A percentile compares a stretch with the other conserved stretches of the same genome.
These are phyloP conservation scores for Nemoura dubitans DNA, from an alignment of 2,888 invertebrate genomes.

Conservation along the genomic window DNA sequence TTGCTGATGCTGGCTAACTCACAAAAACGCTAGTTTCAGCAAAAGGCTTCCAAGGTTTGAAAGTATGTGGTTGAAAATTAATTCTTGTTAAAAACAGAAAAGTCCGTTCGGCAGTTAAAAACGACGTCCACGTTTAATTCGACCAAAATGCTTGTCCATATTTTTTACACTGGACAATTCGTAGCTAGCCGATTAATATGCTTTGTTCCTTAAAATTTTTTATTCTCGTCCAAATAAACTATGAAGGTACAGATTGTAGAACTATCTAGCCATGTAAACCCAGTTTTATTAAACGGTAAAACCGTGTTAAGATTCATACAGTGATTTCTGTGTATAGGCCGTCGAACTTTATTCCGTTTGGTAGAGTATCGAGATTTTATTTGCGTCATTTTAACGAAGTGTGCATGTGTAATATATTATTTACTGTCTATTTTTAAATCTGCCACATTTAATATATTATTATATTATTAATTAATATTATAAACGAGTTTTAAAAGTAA, in stretches of 20 bases:
- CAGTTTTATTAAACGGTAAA: neutral
- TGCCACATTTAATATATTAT: conserved; percentile 23
- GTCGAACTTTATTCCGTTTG: neutral
- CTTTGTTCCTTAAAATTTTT: neutral
- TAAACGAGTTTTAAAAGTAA: neutral
- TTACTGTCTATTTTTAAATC: conserved; percentile 18
- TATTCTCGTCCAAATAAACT: neutral
- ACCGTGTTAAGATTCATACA: neutral
- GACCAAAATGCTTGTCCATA: neutral
- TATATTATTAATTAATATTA: conserved; percentile 15
- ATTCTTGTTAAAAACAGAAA: too few relatives aligned
- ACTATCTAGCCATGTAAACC: neutral
- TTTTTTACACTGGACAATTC: neutral
- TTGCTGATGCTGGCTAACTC: too few relatives aligned
- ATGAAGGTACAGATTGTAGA: neutral
- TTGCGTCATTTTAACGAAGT: neutral
- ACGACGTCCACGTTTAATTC: neutral
- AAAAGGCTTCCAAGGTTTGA: too few relatives aligned
- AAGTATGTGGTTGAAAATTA: too few relatives aligned
- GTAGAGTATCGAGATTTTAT: neutral
- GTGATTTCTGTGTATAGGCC: neutral
- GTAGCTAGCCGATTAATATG: neutral
- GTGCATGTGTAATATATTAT: neutral
- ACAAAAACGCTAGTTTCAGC: too few relatives aligned
- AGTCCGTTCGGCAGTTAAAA: neutral